phyloP scores from a whole-genome alignment of 2,888 invertebrate species.

The Emmelina monodactyla region DNA sequence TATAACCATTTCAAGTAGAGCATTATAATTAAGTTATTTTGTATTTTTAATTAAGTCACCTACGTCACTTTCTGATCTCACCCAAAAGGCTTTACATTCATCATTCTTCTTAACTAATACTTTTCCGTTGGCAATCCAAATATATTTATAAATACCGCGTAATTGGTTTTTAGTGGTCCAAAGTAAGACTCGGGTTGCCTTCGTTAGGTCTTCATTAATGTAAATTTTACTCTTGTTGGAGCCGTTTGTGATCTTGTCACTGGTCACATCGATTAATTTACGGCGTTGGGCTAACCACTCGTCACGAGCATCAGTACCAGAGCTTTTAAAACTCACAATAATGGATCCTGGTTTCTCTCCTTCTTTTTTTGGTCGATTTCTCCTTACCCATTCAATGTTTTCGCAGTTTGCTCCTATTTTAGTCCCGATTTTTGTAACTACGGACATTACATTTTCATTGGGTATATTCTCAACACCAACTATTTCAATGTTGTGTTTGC shows the following conservation, averaged over 20 bases:
- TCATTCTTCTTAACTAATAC: conserved; percentile 2
- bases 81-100: too few relatives aligned
- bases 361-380: neutral
- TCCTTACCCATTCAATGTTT: conserved; percentile 1
- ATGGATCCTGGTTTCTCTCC: conserved; percentile 1
- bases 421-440: conserved; percentile 2
- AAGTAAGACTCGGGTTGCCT: neutral
- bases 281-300: conserved; percentile 1
- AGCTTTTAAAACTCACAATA: neutral
- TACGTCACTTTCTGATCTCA: conserved; percentile 1
- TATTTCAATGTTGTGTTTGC: conserved; percentile 9
- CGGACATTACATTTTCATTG: conserved; percentile 5
- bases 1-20: neutral
- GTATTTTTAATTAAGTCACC: neutral
- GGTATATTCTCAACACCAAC: conserved; percentile 11
- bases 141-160: neutral
- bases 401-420: neutral
- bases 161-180: conserved; percentile 1
- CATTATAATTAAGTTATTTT: neutral
- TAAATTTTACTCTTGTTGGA: neutral
- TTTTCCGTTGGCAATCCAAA: conserved; percentile 2
- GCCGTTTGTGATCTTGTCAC: neutral
- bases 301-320: neutral
- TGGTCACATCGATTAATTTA: neutral
- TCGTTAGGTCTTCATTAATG: conserved; percentile 3